Percentiles rank a stretch among this genome's conserved stretches.
These are phyloP conservation scores for Bombylius discolor DNA, from an alignment of 2,888 invertebrate species.

Conservation along the genomic window DNA sequence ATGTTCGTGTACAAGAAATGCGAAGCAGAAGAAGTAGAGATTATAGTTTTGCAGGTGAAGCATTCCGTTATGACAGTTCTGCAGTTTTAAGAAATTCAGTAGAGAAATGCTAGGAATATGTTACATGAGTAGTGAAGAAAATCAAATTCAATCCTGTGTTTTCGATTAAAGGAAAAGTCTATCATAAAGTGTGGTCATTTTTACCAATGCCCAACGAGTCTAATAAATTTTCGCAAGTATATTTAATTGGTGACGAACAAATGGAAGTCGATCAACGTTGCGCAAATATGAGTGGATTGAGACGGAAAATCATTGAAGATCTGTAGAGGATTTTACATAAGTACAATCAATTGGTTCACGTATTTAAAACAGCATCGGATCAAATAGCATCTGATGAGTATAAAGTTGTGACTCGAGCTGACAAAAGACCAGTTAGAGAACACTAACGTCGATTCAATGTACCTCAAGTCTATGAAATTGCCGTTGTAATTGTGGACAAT, in stretches of 20 bases:
- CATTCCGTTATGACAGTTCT: no score
- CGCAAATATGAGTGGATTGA: neutral
- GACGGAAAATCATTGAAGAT: neutral
- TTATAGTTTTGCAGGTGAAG: no score
- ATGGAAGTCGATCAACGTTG: slow-evolving; percentile 13
- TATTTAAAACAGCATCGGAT: slow-evolving; percentile 19
- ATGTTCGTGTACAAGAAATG: no score
- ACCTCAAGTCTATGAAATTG: slow-evolving; percentile 19
- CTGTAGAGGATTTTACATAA: slow-evolving; percentile 9
- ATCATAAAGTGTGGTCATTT: no score
- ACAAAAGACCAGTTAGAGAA: slow-evolving; percentile 20
- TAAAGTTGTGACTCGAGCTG: slow-evolving; percentile 21
- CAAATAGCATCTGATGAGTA: slow-evolving; percentile 17
- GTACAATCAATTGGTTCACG: slow-evolving; percentile 4
- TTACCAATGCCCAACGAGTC: no score
- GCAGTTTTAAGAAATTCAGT: no score
- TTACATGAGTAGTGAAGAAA: no score
- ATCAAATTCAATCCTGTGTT: no score
- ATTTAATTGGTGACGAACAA: slow-evolving; percentile 7
- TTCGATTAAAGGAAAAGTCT: no score
- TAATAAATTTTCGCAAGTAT: slow-evolving; percentile 5
- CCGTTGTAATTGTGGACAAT: slow-evolving; percentile 20
- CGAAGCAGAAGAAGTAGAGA: no score
- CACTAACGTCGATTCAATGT: slow-evolving; percentile 22
- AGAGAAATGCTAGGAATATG: no score